Evolutionary conservation across 1,140 invertebrate species (phyloP), one percentile per base, ranked within the genome.

Genomic region (Pemphigus obesinymphae): DNA sequence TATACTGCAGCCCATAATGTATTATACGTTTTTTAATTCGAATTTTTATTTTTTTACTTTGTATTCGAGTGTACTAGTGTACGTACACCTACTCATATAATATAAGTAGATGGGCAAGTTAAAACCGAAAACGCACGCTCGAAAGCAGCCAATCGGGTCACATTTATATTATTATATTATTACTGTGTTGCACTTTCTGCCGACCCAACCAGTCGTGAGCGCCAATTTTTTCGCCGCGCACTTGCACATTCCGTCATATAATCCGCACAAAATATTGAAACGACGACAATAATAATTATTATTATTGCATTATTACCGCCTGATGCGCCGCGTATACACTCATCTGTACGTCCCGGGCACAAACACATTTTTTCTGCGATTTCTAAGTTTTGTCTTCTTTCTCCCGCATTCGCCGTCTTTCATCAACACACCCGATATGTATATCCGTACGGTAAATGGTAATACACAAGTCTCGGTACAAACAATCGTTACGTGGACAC

Each of bases 301-400:
- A 63, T 31, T 31, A 29, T 7, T 2, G 2, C 29, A 34, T 34
- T 17, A 23, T 55, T 58, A 26, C 23, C 11, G 5, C 15, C 11
- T 55, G 3, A 4, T 55, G 13, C 31, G 17, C 29, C 29, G 6
- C 29, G 29, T 31, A 26, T n/a, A n/a, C n/a, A n/a, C n/a, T n/a
- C n/a, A n/a, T n/a, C n/a, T n/a, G 23, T 55, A 63, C n/a, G n/a
- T n/a, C 37, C 37, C 66, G 5, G 13, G n/a, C 26, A 70, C 3
- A 43, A 43, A 70, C 37, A 43, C n/a, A 70, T n/a, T 70, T 70
- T 70, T 70, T 70, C 34, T 17, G 66, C 37, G 66, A 40, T 70
- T 70, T 70, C 37, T 26, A 43, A 70, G 37, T 15, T 26, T 43
- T 26, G 37, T 40, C 4, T 68, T 68, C 10, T 43, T 13, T 26